Conservation (phyloP, 2,113 vertebrate species). For the Anguilla rostrata region DNA sequence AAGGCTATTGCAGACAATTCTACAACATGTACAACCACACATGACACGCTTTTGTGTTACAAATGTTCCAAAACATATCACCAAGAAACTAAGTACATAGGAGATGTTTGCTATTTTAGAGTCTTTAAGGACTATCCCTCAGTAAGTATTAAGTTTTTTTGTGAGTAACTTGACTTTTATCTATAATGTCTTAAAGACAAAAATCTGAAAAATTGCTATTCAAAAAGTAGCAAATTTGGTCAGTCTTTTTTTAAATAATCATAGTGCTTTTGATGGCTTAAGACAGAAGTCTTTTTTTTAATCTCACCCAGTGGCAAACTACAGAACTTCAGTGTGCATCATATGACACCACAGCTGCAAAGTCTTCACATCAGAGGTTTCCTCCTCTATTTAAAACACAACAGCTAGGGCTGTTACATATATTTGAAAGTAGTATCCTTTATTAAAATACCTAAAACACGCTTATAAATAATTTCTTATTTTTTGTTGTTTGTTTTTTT, state of each 20-base stretch:
- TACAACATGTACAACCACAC: conserved; percentile 83
- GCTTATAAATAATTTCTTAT: conserved; percentile 86
- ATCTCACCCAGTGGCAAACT: conserved; percentile 99
- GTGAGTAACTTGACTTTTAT: conserved; percentile 67
- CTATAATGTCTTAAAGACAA: conserved; percentile 86
- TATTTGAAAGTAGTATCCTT: conserved; percentile 95
- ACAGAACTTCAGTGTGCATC: conserved; percentile 93
- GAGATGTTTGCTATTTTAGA: conserved; percentile 89
- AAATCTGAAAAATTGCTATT: conserved; percentile 73
- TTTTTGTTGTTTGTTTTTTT: conserved; percentile 41
- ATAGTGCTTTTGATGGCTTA: conserved; percentile 98
- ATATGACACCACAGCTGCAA: conserved; percentile 90
- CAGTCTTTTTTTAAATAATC: conserved; percentile 81
- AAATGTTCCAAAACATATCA: conserved; percentile 82
- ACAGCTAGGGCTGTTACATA: conserved; percentile 92
- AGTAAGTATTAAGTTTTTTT: conserved; percentile 69
- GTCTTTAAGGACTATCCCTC: conserved; percentile 83
- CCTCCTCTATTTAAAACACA: conserved; percentile 80
- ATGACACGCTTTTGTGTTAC: conserved; percentile 77
- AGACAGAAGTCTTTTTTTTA: conserved; percentile 87
- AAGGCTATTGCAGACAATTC: conserved; percentile 86
- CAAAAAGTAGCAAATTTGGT: conserved; percentile 86
- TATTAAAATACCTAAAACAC: conserved; percentile 96
- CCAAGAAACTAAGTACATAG: conserved; percentile 82
- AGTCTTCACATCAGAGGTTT: conserved; percentile 83